Base-by-base conservation (phyloP, 2,888 invertebrate species). In the Oscheius sp. region DNA sequence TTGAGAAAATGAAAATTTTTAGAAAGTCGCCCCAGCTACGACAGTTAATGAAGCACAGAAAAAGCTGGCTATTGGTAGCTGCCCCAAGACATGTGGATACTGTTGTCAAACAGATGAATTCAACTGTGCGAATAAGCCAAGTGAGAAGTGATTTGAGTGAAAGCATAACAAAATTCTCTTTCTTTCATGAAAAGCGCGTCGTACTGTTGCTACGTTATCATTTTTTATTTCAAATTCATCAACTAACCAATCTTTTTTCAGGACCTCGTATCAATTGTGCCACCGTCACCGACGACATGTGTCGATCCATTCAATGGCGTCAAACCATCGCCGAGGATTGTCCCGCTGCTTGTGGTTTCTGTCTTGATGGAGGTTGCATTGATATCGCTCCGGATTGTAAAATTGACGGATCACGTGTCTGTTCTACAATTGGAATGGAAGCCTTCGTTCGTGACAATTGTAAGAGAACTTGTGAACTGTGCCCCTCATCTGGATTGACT, bases 381-480 rank as follows among this genome's bases (percentile, higher is more conserved):
- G 64, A 64, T 17, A 38, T 24, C 14, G 64, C 64, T 50, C 33
- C 50, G 5, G 64, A 50, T 8, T 64, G 64, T 36, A 28, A 33
- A 22, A 24, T 14, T 8, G 12, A 51, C 12, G 50, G 50, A 4
- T 36, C 64, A 12, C n/a, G n/a, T n/a, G 51, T 64, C n/a, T 64
- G 64, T 24, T 9, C n/a, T 2, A 51, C 22, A 12, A 32, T 20
- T 9, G 51, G 26, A 9, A 28, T 51, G 12, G 2, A 22, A 4
- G 14, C 30, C 30, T 51, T 51, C 32, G 28, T 51, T n/a, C 8
- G 5, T 4, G 9, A 28, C 2, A 51, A 51, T 20, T 51, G 51
- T 28, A 28, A 51, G 20, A 22, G 20, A 14, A 51, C 51, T n/a
- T 51, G 51, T 30, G 51, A 32, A 26, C 51, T 51, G 3, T 51